phyloP scores from a whole-genome alignment of 2,797 vertebrate species.

The Ateles fusciceps region DNA sequence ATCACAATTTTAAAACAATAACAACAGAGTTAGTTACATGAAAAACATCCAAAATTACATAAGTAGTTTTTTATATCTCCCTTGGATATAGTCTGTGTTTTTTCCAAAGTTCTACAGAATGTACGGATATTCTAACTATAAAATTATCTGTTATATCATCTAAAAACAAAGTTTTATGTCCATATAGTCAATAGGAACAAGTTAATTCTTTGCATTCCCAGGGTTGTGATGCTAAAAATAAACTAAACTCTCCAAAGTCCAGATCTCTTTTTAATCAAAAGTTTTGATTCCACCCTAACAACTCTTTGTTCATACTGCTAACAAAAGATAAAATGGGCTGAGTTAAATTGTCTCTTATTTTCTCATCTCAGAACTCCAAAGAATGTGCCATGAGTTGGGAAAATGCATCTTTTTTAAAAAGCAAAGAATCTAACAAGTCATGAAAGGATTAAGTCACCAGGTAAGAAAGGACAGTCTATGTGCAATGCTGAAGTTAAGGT shows the following conservation, averaged over 20 bases:
- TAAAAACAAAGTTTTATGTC: constrained; percentile 26
- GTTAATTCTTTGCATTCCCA: constrained; percentile 22
- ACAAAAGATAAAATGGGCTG: not conserved
- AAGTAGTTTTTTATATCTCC: not conserved
- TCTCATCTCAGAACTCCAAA: not conserved
- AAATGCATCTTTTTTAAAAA: not conserved
- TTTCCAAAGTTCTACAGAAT: not conserved
- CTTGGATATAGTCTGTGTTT: not conserved
- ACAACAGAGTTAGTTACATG: not conserved
- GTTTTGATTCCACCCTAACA: not conserved
- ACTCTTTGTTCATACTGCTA: not conserved
- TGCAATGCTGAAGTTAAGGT: not conserved
- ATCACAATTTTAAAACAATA: not conserved
- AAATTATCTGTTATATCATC: not conserved
- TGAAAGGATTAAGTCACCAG: not conserved
- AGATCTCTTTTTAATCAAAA: constrained; percentile 38
- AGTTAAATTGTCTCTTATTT: not conserved
- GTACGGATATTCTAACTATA: not conserved
- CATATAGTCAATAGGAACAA: not conserved
- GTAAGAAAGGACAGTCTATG: not conserved
- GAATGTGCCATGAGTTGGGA: not conserved
- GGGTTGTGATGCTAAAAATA: not conserved
- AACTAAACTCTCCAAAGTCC: constrained; percentile 29
- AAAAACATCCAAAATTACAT: not conserved
- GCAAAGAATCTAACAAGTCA: not conserved